Evolutionary conservation across 2,797 vertebrate species (phyloP), one percentile per base, ranked within the genome.

Genomic region (Myiotriccus ornatus): DNA sequence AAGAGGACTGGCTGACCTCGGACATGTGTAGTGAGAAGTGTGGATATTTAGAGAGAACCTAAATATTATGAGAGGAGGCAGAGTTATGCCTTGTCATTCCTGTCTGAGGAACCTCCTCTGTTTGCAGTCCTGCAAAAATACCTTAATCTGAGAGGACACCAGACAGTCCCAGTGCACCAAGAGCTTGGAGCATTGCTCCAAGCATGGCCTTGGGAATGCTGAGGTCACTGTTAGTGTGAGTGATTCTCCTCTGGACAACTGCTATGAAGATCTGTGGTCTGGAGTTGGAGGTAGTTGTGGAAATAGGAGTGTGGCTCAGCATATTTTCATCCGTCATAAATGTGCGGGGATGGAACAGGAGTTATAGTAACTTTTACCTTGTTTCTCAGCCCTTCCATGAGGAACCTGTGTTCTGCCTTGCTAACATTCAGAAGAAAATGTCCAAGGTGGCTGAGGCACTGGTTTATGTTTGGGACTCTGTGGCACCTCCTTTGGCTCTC

Each of bases 301-400:
- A 52, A 78, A 69, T 4, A 19, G 71, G 17, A 12, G 10, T 8
- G 6, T 28, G 41, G 34, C 35, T 87, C 3, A 2, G 71, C 7
- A 5, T 32, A 22, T 63, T 44, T 30, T 63, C 32, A 41, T 41
- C 39, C 39, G 7, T 41, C 39, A 44, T 6, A 52, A 52, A 59
- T 10, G 24, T 1, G 1, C 1, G 2, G 41, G 39, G 37, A 28
- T 1, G 32, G 28, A 30, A 18, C 20, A 12, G 10, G 22, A 64
- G 28, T 47, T 32, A 37, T 3, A 41, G 63, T 14, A 62, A 75
- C 43, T 50, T 74, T n/a, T 20, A 67, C 41, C 37, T 56, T 56
- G 82, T 46, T 67, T 75, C 53, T 55, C 53, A 68, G 60, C 22
- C 43, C 19, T 89, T 28, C 32, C 2, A 0, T 10, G n/a, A 87